Evolutionary conservation across 2,113 vertebrate genomes (phyloP), one percentile per base, ranked within the genome.

Genomic region (Meles meles): DNA sequence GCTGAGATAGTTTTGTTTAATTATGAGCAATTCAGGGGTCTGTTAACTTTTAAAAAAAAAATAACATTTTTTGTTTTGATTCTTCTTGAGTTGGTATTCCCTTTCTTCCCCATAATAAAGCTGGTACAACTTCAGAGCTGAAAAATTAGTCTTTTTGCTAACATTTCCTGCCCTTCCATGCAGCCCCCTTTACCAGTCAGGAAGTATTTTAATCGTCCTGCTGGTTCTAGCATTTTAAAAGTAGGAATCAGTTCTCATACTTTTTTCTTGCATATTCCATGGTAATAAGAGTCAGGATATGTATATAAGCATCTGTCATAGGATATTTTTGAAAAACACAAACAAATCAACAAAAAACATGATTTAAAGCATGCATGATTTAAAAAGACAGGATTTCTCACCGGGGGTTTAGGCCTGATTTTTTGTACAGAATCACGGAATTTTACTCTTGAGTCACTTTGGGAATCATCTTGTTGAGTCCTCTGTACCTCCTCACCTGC

Each of bases 391-490:
- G 2, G 39, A 13, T 42, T 97, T 98, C 98, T 98, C 89, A 99
- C 99, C 97, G 93, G 93, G 42, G 98, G 61, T 80, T 98, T 99
- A 76, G 98, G 97, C 83, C 98, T 98, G 93, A 98, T 65, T 80
- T 98, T 99, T 97, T 86, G 98, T 34, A 83, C 97, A 59, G 97
- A 96, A 90, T 98, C 98, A 31, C 0, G 93, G 79, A 99, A 98
- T 85, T 98, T 99, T 13, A 98, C 81, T 99, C 97, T 98, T 96
- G 98, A 89, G 44, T 96, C 21, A 72, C 97, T 57, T 6, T 93
- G 97, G 12, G 97, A 83, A 74, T 97, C 96, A 34, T 95, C 91
- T 92, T 90, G 96, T 15, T 90, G 79, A 52, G 93, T 91, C 25
- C 61, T 98, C 81, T 93, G 52, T 49, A 88, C 44, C 63, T 94